These are phyloP conservation scores for Erpornis zantholeuca DNA, from an alignment of 2,113 vertebrate species.

Conservation along the genomic window DNA sequence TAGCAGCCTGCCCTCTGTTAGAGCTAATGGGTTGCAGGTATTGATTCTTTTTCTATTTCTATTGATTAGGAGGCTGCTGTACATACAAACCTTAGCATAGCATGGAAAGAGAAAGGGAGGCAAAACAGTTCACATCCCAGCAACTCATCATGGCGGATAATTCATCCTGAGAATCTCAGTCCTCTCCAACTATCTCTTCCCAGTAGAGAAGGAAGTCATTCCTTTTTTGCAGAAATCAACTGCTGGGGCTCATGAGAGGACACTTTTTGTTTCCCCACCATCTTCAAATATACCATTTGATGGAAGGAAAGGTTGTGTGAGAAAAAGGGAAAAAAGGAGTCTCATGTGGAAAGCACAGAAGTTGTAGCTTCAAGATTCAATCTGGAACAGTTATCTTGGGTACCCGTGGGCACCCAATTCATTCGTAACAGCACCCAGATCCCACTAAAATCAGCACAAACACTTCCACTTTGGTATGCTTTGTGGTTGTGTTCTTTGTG, in stretches of 20 bases:
- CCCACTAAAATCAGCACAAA: not conserved
- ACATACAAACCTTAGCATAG: constrained; percentile 37
- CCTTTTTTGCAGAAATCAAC: not conserved
- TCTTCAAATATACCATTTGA: not conserved
- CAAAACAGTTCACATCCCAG: constrained; percentile 24
- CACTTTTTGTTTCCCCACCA: not conserved
- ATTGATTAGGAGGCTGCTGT: constrained; percentile 65
- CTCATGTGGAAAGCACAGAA: not conserved
- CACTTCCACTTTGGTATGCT: not conserved
- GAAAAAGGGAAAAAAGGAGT: not conserved
- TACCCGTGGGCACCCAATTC: not conserved
- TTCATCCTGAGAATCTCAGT: not conserved
- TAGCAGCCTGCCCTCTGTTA: constrained; percentile 59
- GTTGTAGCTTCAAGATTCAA: not conserved
- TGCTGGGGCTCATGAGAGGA: not conserved
- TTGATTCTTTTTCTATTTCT: constrained; percentile 62
- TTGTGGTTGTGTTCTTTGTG: not conserved
- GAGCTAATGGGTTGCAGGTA: constrained; percentile 61
- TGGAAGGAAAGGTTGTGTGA: not conserved
- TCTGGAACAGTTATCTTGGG: not conserved
- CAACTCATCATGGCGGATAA: not conserved
- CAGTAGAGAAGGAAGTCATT: not conserved
- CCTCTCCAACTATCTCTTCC: not conserved
- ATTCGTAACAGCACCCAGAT: not conserved
- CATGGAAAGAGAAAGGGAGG: constrained; percentile 35